phyloP scores from a whole-genome alignment of 2,888 invertebrate species.

The Drosophila maculinotata region DNA sequence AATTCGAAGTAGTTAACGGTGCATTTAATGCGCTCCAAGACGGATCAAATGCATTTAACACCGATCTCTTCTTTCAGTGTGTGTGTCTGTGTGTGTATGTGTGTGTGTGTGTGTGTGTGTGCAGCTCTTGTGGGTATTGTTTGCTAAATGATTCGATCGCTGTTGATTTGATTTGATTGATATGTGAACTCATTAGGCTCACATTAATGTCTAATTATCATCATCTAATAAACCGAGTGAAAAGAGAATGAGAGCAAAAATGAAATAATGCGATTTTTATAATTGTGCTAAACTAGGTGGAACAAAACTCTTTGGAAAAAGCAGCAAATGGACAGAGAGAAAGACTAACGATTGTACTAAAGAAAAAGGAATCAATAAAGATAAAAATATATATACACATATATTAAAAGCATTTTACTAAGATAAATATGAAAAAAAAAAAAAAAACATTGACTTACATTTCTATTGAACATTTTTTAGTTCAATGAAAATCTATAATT shows the following conservation, averaged over 20 bases:
- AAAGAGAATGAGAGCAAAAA: conserved; percentile 1
- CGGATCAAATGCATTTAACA: conserved; percentile 76
- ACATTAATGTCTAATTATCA: conserved; percentile 31
- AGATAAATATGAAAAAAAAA: no score
- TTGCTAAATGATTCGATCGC: conserved; percentile 27
- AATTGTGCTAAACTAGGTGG: no score
- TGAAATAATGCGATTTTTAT: background rate
- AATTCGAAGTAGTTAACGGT: conserved; percentile 79
- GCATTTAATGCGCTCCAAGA: conserved; percentile 76
- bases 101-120: conserved; percentile 1
- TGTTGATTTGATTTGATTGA: conserved; percentile 41
- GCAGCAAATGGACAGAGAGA: no score
- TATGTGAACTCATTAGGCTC: conserved; percentile 49
- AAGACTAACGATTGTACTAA: no score
- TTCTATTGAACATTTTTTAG: no score
- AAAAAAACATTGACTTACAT: no score
- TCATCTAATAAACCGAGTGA: background rate
- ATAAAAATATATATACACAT: no score
- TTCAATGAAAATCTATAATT: no score
- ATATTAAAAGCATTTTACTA: no score
- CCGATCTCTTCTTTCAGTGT: conserved; percentile 31
- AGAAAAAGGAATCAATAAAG: no score
- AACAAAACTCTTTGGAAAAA: no score
- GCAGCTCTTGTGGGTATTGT: conserved; percentile 28
- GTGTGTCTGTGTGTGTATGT: background rate